Base-by-base conservation (phyloP, 2,888 invertebrate species). In the Eilema griseolum region DNA sequence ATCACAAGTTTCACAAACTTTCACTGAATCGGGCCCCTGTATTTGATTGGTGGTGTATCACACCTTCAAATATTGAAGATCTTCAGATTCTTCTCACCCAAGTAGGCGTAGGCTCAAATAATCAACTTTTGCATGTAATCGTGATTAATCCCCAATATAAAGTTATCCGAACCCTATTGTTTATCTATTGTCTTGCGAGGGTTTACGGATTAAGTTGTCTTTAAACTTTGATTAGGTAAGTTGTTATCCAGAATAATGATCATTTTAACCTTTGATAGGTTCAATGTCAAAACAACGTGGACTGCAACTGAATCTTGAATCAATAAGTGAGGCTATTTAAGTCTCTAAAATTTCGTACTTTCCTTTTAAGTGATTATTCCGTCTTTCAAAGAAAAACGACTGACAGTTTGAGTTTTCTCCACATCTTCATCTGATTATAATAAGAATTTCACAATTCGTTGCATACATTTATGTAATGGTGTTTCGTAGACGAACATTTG, bases 221-320 rank as follows among this genome's bases (percentile, higher is more conserved):
- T 76, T 80, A 73, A 82, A 82, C 73, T 82, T 82, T 82, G 82
- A 81, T 82, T 81, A 75, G 75, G 70, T 74, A 82, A 82, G 82
- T 82, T 82, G 63, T 71, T 82, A 76, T 79, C 77, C 77, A 66
- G 62, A 71, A 67, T 75, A 37, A 68, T 76, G 71, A 82, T 82
- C 77, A 78, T 75, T 79, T 61, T 82, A 72, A 69, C 82, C 80
- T 79, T 79, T 82, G 82, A 82, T 79, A 79, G 75, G 74, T 82
- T 82, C 73, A 75, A 76, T 81, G 77, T 77, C 83, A 78, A 79
- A 80, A 82, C 80, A 75, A 16, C 26, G 26, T 14, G 16, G 59
- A 59, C 61, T 74, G 71, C 73, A 76, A 72, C 68, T 23, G 71
- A 69, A 73, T 23, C 70, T 72, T 52, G 41, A 62, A 76, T 72